Evolutionary conservation across 2,113 vertebrate genomes (phyloP), one percentile per base, ranked within the genome.

Genomic region (Piliocolobus tephrosceles): DNA sequence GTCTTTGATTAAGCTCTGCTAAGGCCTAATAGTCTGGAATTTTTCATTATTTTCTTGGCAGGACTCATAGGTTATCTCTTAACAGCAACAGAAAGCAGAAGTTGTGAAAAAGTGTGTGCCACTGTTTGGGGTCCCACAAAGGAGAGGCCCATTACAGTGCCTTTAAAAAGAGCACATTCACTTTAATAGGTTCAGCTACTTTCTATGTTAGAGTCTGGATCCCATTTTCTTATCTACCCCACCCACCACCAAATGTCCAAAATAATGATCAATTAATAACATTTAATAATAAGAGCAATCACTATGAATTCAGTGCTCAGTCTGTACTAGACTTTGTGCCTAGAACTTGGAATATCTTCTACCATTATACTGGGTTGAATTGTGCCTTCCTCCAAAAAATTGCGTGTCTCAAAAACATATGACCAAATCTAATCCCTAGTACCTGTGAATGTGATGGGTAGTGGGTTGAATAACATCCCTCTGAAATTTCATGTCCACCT

Each of bases 1-100:
- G 92, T 64, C 97, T 98, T 98, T 98, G 96, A 98, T 98, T 98
- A 98, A 98, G 96, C 95, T 97, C 96, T 57, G 43, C 97, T 97
- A 98, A 98, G 96, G 93, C 91, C 87, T 95, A 98, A 98, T 98
- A 97, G 93, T 90, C 95, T 96, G 97, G 94, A 97, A 98, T 95
- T 96, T 97, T 98, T 96, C 91, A 95, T 98, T 95, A 96, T 96
- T 98, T 98, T 97, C 97, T 94, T 98, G 98, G 96, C 96, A 96
- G 25, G 50, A 45, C 47, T 90, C 76, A 43, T 23, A 1, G 91
- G 91, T 97, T 93, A 45, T 52, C 1, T 97, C 98, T 94, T 57
- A 52, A 78, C 84, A 75, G 80, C 68, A 91, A 25, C 30, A 94
- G 30, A 96, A 98, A 98, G 91, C 45, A 76, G 76, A 58, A 73